phyloP scores from a whole-genome alignment of 2,888 invertebrate genomes.

The Epicampocera succincta region DNA sequence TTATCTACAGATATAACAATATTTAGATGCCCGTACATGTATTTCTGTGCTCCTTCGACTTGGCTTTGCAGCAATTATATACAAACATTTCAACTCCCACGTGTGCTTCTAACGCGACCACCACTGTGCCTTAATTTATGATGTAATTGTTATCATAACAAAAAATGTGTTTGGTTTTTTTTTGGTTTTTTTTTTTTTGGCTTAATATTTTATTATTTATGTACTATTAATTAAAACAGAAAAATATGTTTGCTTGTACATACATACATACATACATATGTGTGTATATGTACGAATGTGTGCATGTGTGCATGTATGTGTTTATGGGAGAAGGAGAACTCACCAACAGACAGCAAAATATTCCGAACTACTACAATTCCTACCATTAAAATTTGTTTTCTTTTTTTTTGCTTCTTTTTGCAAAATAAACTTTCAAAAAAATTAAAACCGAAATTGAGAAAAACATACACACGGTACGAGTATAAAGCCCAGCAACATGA shows the following conservation, averaged over 20 bases:
- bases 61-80: neutral
- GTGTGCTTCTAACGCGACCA: slow-evolving; percentile 27
- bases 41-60: neutral
- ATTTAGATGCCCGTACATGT: neutral
- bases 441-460: slow-evolving; percentile 48
- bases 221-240: slow-evolving; percentile 57
- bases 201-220: slow-evolving; percentile 50
- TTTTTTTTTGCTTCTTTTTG: neutral
- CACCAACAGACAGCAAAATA: slow-evolving; percentile 20
- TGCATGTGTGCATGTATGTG: neutral
- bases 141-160: slow-evolving; percentile 55
- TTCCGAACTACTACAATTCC: slow-evolving; percentile 19
- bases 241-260: slow-evolving; percentile 47
- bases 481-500: slow-evolving; percentile 55
- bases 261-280: neutral
- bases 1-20: too few relatives aligned
- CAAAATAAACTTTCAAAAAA: slow-evolving; percentile 61
- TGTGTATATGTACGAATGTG: neutral
- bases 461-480: slow-evolving; percentile 17
- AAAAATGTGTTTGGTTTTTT: slow-evolving; percentile 15
- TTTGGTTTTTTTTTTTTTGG: slow-evolving; percentile 12
- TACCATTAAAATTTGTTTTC: slow-evolving; percentile 19
- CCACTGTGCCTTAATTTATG: slow-evolving; percentile 39
- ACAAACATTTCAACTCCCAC: slow-evolving; percentile 13
- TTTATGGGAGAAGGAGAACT: neutral